These are phyloP conservation scores for Promerops cafer DNA, from an alignment of 2,113 vertebrate species.

Conservation along the genomic window DNA sequence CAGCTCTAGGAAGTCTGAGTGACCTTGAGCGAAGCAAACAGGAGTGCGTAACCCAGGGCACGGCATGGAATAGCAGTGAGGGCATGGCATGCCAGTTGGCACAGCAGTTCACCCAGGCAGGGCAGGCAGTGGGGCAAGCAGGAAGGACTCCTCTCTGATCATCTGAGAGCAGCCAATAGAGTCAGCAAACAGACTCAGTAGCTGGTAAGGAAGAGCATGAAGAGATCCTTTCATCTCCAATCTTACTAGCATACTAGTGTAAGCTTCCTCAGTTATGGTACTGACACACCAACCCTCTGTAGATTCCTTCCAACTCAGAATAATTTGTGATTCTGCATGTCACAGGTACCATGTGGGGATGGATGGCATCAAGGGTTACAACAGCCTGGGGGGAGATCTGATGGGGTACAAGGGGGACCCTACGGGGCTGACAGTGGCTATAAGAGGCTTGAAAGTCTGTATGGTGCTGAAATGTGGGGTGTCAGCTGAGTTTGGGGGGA, in stretches of 20 bases:
- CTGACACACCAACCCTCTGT: background rate
- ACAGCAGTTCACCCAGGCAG: background rate
- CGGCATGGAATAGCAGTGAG: background rate
- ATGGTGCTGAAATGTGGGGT: background rate
- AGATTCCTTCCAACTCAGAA: no score
- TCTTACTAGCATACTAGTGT: background rate
- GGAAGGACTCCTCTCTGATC: background rate
- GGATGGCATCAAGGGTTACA: background rate
- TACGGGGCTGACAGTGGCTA: background rate
- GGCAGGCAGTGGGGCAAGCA: background rate
- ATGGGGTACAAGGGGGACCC: background rate
- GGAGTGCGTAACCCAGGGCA: background rate
- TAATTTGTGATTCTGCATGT: background rate
- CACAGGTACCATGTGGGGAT: background rate
- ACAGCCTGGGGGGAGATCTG: no score
- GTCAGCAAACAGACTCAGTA: background rate
- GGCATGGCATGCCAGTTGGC: background rate
- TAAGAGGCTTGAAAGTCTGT: background rate
- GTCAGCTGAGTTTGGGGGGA: background rate
- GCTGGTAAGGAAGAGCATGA: background rate
- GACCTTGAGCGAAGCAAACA: fast-evolving
- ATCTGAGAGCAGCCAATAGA: background rate
- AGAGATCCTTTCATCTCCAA: background rate
- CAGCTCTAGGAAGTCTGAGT: background rate
- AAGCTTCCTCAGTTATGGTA: background rate